Base-by-base conservation (phyloP, 2,888 invertebrate genomes). In the Teleiodes luculella region DNA sequence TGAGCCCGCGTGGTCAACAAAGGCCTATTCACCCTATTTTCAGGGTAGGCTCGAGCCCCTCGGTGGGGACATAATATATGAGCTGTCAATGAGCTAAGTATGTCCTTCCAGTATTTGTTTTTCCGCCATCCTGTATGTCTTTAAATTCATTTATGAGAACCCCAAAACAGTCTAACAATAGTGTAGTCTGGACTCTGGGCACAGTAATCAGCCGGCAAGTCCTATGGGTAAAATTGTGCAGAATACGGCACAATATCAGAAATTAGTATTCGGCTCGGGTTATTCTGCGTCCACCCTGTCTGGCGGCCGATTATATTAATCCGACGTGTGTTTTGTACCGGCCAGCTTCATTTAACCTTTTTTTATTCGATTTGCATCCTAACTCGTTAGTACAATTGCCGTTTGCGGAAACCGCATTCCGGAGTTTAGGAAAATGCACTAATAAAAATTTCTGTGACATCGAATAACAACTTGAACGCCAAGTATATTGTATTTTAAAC, bases 291-390 rank as follows among this genome's bases (percentile, higher is more conserved):
- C 70, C 73, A 74, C 69, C 72, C 71, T 72, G 77, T 77, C 80
- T 75, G 78, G 72, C 56, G 66, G 66, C 68, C 70, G 76, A 78
- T 80, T 77, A 78, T 82, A 83, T 83, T 80, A 83, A 83, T 80
- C 79, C 77, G 68, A 77, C 80, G 81, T 80, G 80, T 76, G 75
- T 82, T 82, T 78, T 67, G 68, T 65, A 50, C 54, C 60, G 59
- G 55, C 58, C 56, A 65, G 55, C 47, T 53, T 55, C 55, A 59
- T 58, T 62, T 57, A 48, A n/a, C 7, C 35, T 48, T 35, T 48
- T 48, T 14, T 35, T 24, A 36, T 14, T 47, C 46, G 31, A 47
- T 47, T 47, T 31, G 14, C 1, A 2, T 4, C 16, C 11, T 10
- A 13, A 14, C 3, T 47, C 16, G n/a, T 33, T n/a, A 30, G 33